phyloP scores from a whole-genome alignment of 2,113 vertebrate species.

The Emydura subglobosa region DNA sequence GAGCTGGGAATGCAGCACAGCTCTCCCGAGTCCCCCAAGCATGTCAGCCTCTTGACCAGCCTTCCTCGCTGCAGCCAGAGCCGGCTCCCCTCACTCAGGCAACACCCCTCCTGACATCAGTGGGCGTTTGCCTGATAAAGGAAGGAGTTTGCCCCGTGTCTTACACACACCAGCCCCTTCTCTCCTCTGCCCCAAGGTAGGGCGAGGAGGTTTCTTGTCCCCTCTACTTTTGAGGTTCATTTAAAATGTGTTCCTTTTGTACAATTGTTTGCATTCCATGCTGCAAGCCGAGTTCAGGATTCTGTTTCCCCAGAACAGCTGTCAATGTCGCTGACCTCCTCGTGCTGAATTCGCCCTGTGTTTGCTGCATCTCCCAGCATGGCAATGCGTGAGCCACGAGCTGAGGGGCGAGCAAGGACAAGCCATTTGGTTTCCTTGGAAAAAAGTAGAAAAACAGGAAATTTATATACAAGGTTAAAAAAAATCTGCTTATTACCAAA shows the following conservation, averaged over 20 bases:
- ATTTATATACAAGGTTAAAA: conserved; percentile 28
- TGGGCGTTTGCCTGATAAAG: too few species aligned
- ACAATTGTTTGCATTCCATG: fast-evolving
- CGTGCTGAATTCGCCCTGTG: fast-evolving
- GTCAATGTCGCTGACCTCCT: neutral
- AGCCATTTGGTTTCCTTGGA: conserved; percentile 32
- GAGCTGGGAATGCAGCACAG: fast-evolving
- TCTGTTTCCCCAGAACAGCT: fast-evolving
- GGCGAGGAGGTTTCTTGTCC: neutral
- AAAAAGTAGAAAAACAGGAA: conserved; percentile 46
- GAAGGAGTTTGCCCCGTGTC: fast-evolving
- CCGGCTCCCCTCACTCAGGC: neutral
- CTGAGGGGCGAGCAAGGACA: conserved; percentile 32
- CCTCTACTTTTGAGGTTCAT: neutral
- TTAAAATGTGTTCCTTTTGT: neutral
- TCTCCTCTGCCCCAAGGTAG: fast-evolving
- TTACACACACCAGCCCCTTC: fast-evolving
- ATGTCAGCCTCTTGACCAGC: neutral
- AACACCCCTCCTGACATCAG: neutral
- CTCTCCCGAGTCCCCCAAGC: neutral
- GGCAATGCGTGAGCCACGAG: neutral
- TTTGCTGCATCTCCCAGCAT: neutral
- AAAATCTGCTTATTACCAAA: conserved; percentile 8
- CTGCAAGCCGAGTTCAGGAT: neutral
- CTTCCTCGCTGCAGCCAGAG: neutral